Evolutionary conservation across 2,888 invertebrate genomes (phyloP), one percentile per base, ranked within the genome.

Genomic region (Lasioglossum pauxillum): DNA sequence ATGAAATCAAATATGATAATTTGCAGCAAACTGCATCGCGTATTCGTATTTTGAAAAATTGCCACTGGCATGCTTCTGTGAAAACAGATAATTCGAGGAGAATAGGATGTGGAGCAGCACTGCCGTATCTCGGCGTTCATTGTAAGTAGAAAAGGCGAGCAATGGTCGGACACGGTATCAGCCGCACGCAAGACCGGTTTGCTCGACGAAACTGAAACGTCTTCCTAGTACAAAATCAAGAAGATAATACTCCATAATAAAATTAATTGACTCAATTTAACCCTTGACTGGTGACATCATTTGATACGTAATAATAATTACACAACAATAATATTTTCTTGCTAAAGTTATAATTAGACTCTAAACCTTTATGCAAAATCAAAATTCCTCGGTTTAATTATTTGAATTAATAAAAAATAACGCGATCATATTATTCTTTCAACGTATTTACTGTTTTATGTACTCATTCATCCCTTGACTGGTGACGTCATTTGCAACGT

Each of bases 91-190:
- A 35, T 35, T 35, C 67, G 19, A 35, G 31, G 4, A 67, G 35
- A 67, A 67, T 67, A 35, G 35, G 19, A 67, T 19, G 31, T 67
- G 35, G 19, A 67, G 10, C 67, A 35, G 31, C 35, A 23, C 10
- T 10, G 67, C 67, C 67, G 67, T 35, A 67, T 23, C 35, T 67
- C 8, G 23, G 19, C 35, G 35, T 71, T 41, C 35, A 67, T 23
- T 67, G 31, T 67, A 67, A 67, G 67, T 67, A 67, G 67, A 67
- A 67, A 67, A 35, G 35, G 67, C 35, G 67, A 67, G 31, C 67
- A 67, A 67, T 31, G 67, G 35, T 67, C 67, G 35, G 67, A 67
- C 67, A 67, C 35, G 16, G 67, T 35, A 23, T 67, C 67, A 31
- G 35, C 31, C 67, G 35, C 19, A 35, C 67, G 67, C 67, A 67